phyloP scores from a whole-genome alignment of 1,140 invertebrate species.

The Eurosta solidaginis region DNA sequence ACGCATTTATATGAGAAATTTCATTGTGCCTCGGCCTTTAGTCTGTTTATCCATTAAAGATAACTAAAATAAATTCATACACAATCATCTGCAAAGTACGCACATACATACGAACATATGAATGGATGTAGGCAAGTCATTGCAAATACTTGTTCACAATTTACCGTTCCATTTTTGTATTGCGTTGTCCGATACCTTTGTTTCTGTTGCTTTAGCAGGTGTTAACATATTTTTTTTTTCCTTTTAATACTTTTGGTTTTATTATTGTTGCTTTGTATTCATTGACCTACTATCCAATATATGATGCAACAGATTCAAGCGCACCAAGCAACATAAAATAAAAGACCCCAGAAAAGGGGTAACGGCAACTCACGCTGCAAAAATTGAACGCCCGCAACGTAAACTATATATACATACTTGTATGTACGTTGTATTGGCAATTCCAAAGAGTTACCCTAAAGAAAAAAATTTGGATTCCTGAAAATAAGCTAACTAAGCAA shows the following conservation, averaged over 20 bases:
- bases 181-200: background rate
- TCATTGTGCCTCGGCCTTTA: too few species aligned
- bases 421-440: too few species aligned
- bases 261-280: too few species aligned
- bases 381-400: background rate
- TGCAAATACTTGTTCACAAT: background rate
- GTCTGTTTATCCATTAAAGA: too few species aligned
- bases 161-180: background rate
- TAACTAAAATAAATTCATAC: background rate
- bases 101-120: background rate
- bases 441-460: too few species aligned
- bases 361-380: constrained; percentile 4
- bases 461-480: too few species aligned
- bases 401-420: background rate
- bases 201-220: background rate
- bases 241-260: background rate
- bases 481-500: too few species aligned
- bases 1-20: too few species aligned
- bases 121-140: background rate
- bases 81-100: background rate
- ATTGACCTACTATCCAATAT: constrained; percentile 39
- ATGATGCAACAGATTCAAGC: constrained; percentile 36
- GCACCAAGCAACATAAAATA: background rate
- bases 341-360: background rate
- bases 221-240: background rate